phyloP scores from a whole-genome alignment of 2,113 vertebrate species.

The Gobio gobio region DNA sequence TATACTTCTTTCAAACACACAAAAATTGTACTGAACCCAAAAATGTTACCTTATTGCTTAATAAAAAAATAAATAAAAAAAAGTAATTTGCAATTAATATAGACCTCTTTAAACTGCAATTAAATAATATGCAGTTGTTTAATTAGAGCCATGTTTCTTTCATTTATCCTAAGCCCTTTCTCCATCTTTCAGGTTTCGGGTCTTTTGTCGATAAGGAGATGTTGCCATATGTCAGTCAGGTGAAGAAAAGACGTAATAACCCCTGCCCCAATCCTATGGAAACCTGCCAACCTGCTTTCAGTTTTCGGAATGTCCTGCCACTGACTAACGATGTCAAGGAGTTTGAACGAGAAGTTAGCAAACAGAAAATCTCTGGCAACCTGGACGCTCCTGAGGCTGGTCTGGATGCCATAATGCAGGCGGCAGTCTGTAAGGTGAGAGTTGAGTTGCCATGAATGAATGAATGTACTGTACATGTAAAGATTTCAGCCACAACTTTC shows the following conservation, averaged over 20 bases:
- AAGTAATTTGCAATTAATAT: background rate
- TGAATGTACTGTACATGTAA: too few species aligned
- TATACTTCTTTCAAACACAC: background rate
- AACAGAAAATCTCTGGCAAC: constrained; percentile 80
- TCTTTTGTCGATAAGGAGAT: constrained; percentile 84
- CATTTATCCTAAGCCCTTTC: background rate
- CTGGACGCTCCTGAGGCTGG: constrained; percentile 80
- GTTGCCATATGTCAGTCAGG: constrained; percentile 77
- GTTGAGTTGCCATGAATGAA: background rate
- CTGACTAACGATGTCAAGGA: constrained; percentile 68
- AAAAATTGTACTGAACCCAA: background rate
- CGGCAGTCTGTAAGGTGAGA: constrained; percentile 77
- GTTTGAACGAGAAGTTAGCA: constrained; percentile 75
- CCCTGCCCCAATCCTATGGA: constrained; percentile 72
- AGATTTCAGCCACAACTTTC: background rate
- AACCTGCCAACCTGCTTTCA: constrained; percentile 77
- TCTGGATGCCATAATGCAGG: constrained; percentile 83
- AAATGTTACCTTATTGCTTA: background rate
- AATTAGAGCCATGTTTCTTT: background rate
- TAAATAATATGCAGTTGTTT: background rate
- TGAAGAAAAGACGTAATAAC: constrained; percentile 65
- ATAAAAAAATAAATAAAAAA: background rate
- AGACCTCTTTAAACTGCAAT: background rate
- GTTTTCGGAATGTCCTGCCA: constrained; percentile 75
- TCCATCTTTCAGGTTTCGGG: constrained; percentile 75